Evolutionary conservation across 2,113 vertebrate species (phyloP).

Genomic region (Salvelinus sp.): DNA sequence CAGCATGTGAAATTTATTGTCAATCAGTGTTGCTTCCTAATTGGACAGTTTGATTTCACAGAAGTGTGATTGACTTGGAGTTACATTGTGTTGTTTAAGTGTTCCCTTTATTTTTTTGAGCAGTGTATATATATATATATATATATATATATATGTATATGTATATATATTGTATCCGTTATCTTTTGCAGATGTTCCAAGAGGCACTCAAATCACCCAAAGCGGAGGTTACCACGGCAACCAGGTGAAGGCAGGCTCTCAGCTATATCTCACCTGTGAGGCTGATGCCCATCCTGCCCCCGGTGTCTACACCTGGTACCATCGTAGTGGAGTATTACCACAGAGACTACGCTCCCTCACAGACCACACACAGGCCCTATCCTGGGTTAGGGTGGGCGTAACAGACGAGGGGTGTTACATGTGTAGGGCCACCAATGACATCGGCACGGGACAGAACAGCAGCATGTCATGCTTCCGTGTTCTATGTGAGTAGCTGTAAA

Average conservation of each 20-base stretch:
- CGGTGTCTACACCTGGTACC: conserved; percentile 33
- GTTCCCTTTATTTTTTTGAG: no score
- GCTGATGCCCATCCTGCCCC: conserved; percentile 36
- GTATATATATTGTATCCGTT: neutral
- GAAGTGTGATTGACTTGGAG: no score
- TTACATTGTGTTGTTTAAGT: no score
- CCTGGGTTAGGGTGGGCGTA: neutral
- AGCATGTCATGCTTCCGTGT: conserved; percentile 29
- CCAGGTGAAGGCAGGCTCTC: conserved; percentile 13
- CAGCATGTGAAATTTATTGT: no score
- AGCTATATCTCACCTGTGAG: fast-evolving
- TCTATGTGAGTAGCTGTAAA: conserved; percentile 57
- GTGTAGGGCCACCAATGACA: conserved; percentile 42
- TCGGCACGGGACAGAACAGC: conserved; percentile 18
- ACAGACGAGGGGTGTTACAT: conserved; percentile 49
- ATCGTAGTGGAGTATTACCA: neutral
- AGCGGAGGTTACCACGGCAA: no score
- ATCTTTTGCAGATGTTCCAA: no score
- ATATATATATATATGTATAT: no score
- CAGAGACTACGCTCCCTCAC: fast-evolving
- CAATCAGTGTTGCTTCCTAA: no score
- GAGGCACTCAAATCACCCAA: no score
- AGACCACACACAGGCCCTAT: fast-evolving
- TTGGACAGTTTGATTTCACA: no score
- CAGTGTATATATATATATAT: no score